Base-by-base conservation (phyloP, 2,797 vertebrate species). In the Sebastes aleutianus region DNA sequence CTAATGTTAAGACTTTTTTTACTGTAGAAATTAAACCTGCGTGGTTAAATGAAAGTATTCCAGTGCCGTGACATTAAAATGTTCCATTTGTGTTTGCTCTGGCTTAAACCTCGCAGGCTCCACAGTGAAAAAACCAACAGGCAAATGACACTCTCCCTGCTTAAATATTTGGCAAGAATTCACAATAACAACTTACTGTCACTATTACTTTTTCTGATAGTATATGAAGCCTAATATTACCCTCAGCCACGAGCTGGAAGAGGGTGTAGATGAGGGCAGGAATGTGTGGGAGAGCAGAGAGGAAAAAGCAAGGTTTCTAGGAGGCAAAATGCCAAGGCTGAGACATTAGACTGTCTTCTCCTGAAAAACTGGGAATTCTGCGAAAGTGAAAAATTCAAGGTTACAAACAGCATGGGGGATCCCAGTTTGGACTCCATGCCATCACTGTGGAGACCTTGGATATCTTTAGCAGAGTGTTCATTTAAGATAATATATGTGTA, bases 271-370 rank as follows among this genome's bases (percentile, higher is more conserved):
- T 92, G 87, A 90, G 87, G 81, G 77, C 18, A 76, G 77, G 85
- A 91, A 89, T 92, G 87, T 73, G 91, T 92, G 91, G 89, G 92
- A 85, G 90, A 90, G 87, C 54, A 6, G 56, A 82, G 70, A 63
- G 72, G 70, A 84, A 81, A 87, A 86, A 78, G 88, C 84, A 89
- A 91, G 90, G 89, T 83, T 94, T 91, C 81, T 67, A 63, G 77
- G 62, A 88, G 88, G 85, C 87, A 82, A 89, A 87, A 78, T 86
- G 92, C 91, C 93, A 94, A 95, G 90, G 93, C 87, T 92, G 85
- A 93, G 88, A 91, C 76, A 36, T 86, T 50, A 86, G 85, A 83
- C 80, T 72, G 81, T 82, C 82, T 77, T 72, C 65, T 79, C 66
- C 73, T 47, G 43, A 56, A 86, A 88, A 86, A 87, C 27, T 56